Evolutionary conservation across 2,113 vertebrate species (phyloP).

Genomic region (Phrynocephalus versicolor): DNA sequence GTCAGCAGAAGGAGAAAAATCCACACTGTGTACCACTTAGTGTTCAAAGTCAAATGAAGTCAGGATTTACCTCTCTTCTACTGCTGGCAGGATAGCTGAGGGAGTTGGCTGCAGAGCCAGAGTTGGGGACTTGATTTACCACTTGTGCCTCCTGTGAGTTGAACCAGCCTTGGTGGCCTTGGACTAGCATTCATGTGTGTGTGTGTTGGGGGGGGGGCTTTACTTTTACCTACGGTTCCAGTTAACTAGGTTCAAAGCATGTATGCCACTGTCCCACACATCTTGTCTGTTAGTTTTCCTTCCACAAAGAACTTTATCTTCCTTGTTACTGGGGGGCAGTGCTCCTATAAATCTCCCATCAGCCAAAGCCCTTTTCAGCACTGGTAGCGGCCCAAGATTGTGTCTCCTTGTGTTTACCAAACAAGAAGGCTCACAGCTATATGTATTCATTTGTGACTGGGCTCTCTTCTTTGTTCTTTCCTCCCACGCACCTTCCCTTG

Average conservation of each 20-base stretch:
- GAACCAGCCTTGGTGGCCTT: too few relatives aligned
- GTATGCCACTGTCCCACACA: neutral
- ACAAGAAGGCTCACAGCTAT: slow-evolving; percentile 56
- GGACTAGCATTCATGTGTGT: too few relatives aligned
- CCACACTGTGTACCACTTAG: too few relatives aligned
- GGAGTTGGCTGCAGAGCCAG: too few relatives aligned
- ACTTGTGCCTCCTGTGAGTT: too few relatives aligned
- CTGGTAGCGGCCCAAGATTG: slow-evolving; percentile 9
- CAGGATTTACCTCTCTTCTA: too few relatives aligned
- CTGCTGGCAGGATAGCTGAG: too few relatives aligned
- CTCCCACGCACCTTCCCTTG: neutral
- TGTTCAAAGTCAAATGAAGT: too few relatives aligned
- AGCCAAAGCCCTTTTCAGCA: slow-evolving; percentile 14
- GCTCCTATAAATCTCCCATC: slow-evolving; percentile 31
- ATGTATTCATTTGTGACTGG: slow-evolving; percentile 42
- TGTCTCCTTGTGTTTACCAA: slow-evolving; percentile 6
- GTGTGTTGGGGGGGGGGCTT: too few relatives aligned
- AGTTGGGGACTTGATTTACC: too few relatives aligned
- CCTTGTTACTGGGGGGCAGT: slow-evolving; percentile 43
- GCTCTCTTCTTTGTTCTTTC: neutral
- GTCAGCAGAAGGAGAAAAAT: too few relatives aligned
- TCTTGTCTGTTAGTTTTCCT: neutral
- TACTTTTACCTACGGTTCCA: too few relatives aligned
- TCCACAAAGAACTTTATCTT: neutral
- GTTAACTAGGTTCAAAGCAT: neutral